A percentile compares a stretch with the other conserved stretches of the same genome.
phyloP scores from a whole-genome alignment of 2,888 invertebrate species.

The Atrina japonica region DNA sequence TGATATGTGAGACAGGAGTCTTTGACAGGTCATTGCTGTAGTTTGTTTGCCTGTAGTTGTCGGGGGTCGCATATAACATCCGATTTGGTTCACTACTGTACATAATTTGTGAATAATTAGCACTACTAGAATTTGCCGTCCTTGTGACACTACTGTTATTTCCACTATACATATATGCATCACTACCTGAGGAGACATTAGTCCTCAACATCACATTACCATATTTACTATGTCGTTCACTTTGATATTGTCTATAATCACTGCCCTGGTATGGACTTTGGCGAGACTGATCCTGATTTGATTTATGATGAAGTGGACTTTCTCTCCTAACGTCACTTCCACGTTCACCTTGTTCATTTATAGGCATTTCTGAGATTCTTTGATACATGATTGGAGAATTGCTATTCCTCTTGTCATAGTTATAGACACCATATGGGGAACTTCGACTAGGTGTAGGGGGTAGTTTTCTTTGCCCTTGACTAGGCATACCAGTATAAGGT shows the following conservation, averaged over 20 bases:
- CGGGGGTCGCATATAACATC: slow-evolving; percentile 4
- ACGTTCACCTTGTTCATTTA: slow-evolving; percentile 21
- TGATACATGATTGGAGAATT: slow-evolving; percentile 51
- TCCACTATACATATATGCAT: slow-evolving; percentile 4
- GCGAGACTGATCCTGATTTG: neutral
- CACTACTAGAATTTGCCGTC: slow-evolving; percentile 9
- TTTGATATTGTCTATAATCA: neutral
- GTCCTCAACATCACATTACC: slow-evolving; percentile 5
- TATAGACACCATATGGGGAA: slow-evolving; percentile 55
- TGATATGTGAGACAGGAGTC: slow-evolving; percentile 21
- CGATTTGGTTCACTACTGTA: slow-evolving; percentile 10
- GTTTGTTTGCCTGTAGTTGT: too few relatives aligned
- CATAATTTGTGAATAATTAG: slow-evolving; percentile 5
- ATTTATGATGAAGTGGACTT: too few relatives aligned
- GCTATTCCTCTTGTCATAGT: slow-evolving; percentile 50
- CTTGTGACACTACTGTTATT: neutral
- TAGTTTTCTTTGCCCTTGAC: slow-evolving; percentile 48
- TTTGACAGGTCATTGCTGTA: slow-evolving; percentile 15
- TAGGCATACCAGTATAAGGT: slow-evolving; percentile 58
- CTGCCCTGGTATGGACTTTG: neutral
- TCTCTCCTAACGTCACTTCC: neutral
- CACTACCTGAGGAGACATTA: slow-evolving; percentile 5
- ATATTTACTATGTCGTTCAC: neutral
- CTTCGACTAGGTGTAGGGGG: slow-evolving; percentile 58
- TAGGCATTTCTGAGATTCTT: slow-evolving; percentile 26